A percentile compares a stretch with the other conserved stretches of the same genome.
Conservation (phyloP, 2,797 vertebrate species). For the Lophius americanus region DNA sequence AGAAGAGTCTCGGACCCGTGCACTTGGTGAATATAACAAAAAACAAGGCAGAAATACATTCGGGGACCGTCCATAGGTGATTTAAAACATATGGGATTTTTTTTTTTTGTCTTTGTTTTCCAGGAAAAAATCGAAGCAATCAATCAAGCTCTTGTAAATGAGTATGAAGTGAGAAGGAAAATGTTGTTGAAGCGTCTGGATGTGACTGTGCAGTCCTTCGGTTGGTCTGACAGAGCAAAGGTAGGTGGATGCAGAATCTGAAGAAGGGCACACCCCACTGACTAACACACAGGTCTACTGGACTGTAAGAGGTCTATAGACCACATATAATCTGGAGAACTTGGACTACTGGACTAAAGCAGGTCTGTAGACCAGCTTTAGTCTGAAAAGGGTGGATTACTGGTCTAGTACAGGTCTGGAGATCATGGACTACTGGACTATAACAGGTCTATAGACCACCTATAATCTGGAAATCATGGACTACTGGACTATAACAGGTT, state of each 20-base stretch:
- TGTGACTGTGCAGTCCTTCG: conserved; percentile 97
- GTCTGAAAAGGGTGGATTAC: too few relatives aligned
- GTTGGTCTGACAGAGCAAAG: conserved; percentile 98
- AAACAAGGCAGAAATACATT: not conserved
- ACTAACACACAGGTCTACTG: too few relatives aligned
- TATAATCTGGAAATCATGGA: too few relatives aligned
- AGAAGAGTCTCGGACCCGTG: conserved; percentile 91
- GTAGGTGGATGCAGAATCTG: conserved; percentile 67
- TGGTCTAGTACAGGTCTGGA: too few relatives aligned
- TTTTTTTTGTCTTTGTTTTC: conserved; percentile 5
- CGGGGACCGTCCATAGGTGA: not conserved
- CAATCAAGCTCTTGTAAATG: conserved; percentile 95
- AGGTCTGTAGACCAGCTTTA: too few relatives aligned
- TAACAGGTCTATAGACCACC: too few relatives aligned
- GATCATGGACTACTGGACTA: too few relatives aligned
- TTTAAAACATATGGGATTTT: fast-evolving
- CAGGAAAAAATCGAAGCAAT: conserved; percentile 98
- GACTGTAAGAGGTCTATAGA: too few relatives aligned
- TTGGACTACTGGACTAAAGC: too few relatives aligned
- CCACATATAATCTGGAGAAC: too few relatives aligned
- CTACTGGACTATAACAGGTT: too few relatives aligned
- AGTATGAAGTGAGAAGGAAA: conserved; percentile 96
- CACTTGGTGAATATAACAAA: conserved; percentile 86
- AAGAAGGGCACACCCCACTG: not conserved
- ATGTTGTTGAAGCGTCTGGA: conserved; percentile 97